A percentile compares a stretch with the other conserved stretches of the same genome.
Conservation (phyloP, 2,797 vertebrate species). For the Hirundo rustica region DNA sequence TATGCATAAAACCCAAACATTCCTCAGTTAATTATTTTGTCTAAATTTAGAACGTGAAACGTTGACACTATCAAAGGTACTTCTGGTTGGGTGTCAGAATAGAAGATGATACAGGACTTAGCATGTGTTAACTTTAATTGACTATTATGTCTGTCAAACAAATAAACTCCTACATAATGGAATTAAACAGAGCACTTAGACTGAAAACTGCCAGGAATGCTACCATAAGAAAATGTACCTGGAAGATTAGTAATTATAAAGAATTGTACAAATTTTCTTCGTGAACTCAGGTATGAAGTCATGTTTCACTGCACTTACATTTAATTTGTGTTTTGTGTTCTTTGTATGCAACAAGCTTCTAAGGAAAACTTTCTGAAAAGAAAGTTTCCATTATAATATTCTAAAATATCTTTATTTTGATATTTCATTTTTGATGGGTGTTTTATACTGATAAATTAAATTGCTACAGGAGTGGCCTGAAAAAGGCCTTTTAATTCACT, state of each 20-base stretch:
- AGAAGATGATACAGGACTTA: conserved; percentile 8
- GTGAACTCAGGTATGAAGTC: neutral
- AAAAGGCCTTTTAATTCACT: neutral
- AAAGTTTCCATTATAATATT: neutral
- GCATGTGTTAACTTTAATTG: conserved; percentile 43
- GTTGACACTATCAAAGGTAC: conserved; percentile 20
- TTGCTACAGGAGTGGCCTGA: neutral
- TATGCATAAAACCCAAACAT: conserved; percentile 20
- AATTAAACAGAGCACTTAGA: neutral
- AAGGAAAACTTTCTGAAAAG: neutral
- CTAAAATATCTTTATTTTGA: neutral
- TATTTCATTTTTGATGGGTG: neutral
- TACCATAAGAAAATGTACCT: neutral
- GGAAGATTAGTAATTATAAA: neutral
- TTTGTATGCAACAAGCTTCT: neutral
- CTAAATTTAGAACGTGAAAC: conserved; percentile 23
- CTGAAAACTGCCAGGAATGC: neutral
- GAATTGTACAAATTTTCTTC: neutral
- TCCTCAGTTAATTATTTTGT: conserved; percentile 56
- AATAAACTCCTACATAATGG: neutral
- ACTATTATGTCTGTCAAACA: conserved; percentile 1
- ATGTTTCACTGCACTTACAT: neutral
- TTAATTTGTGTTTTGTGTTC: neutral
- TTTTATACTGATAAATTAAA: neutral
- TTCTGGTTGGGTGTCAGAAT: neutral